phyloP scores from a whole-genome alignment of 2,113 vertebrate species.

The Chloebia gouldiae region DNA sequence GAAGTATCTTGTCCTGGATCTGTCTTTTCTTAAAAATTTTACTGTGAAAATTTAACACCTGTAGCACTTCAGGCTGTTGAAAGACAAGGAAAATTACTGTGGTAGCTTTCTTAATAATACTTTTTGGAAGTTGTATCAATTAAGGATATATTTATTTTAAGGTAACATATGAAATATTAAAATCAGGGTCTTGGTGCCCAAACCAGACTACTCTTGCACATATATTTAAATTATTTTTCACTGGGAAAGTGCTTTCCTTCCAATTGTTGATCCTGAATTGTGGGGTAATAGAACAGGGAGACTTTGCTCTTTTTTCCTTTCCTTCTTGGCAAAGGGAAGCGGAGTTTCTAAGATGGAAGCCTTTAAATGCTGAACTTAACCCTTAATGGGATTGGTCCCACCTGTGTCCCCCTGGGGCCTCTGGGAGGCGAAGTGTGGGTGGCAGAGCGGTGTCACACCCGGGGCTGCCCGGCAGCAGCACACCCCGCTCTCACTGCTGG shows the following conservation, averaged over 20 bases:
- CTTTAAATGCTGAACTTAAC: background rate
- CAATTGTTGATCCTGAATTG: background rate
- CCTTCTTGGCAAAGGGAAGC: background rate
- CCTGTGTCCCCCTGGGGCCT: accelerated
- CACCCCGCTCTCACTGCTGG: accelerated
- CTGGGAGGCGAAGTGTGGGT: background rate
- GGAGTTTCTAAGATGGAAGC: background rate
- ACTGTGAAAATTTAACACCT: background rate
- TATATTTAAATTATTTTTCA: background rate
- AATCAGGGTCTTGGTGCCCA: background rate
- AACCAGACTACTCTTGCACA: background rate
- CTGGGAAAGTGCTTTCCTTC: background rate
- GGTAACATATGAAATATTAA: background rate
- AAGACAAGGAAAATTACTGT: background rate
- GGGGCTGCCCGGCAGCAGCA: background rate
- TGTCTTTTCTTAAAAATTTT: background rate
- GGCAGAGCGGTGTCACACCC: accelerated
- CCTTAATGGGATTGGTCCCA: accelerated
- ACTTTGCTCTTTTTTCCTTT: background rate
- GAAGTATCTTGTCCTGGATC: background rate
- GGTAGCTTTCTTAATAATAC: background rate
- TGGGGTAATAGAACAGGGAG: background rate
- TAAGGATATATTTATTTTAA: background rate
- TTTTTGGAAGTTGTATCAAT: background rate
- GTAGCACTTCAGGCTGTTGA: background rate